phyloP scores from a whole-genome alignment of 2,888 invertebrate species.

The Cordylochernes scorpioides region DNA sequence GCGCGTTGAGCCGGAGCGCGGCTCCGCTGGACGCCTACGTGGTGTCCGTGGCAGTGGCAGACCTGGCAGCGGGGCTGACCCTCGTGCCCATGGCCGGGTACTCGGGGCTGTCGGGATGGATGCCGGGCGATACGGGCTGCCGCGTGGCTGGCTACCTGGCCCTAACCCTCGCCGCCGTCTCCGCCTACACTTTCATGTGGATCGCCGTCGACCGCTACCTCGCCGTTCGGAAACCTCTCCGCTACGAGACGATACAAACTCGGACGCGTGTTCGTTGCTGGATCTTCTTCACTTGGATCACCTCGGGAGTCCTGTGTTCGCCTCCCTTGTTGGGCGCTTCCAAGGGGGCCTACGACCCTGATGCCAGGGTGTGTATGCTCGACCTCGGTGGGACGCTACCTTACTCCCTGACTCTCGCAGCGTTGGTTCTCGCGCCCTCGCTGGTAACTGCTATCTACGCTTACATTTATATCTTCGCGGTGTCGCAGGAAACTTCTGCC shows the following conservation, averaged over 20 bases:
- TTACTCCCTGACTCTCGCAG: constrained; percentile 69
- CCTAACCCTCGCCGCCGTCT: constrained; percentile 76
- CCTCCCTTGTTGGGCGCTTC: constrained; percentile 75
- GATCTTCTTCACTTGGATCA: constrained; percentile 94
- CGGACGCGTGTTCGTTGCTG: constrained; percentile 75
- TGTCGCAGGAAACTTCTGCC: constrained; percentile 70
- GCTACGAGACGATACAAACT: constrained; percentile 78
- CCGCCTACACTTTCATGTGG: constrained; percentile 93
- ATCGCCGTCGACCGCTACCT: constrained; percentile 84
- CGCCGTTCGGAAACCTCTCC: constrained; percentile 59
- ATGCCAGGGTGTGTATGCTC: constrained; percentile 77
- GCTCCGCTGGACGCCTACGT: constrained; percentile 87
- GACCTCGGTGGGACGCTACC: constrained; percentile 91
- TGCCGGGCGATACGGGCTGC: constrained; percentile 65
- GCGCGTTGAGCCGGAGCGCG: no score
- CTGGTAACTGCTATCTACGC: constrained; percentile 80
- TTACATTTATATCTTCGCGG: constrained; percentile 75
- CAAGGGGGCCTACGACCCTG: constrained; percentile 53
- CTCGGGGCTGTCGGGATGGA: constrained; percentile 49
- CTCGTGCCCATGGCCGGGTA: constrained; percentile 82
- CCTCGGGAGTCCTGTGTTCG: constrained; percentile 77
- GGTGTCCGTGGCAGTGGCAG: constrained; percentile 73
- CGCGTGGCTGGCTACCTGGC: constrained; percentile 74
- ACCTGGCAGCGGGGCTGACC: constrained; percentile 61
- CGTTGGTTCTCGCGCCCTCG: constrained; percentile 73